Base-by-base conservation (phyloP, 2,797 vertebrate species). In the Acridotheres tristis region DNA sequence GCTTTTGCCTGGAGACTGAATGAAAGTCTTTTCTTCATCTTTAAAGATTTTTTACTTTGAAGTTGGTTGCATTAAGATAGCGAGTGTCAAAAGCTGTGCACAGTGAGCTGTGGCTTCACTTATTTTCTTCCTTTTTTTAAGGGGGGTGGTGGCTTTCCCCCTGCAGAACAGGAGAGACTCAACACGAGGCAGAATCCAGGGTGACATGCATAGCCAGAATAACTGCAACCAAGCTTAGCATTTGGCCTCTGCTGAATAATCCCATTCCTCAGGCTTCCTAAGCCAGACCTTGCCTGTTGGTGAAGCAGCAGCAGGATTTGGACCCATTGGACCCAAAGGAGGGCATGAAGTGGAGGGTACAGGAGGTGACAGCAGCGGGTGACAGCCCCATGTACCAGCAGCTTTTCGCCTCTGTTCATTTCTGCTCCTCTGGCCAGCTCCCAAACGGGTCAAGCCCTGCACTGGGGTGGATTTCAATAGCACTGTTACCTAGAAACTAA, bases 401-500 rank as follows among this genome's bases (percentile, higher is more conserved):
- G 45, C 79, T 66, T 42, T 85, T 85, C 0, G 0, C n/a, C 45
- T 57, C 34, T 59, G 16, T 11, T 69, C 8, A 0, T 47, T 55
- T 11, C 53, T 71, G 73, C 57, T 80, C 4, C 1, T 72, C 83
- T 88, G 0, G 1, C 43, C 3, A 9, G 45, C 40, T 81, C 62
- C 74, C 65, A 61, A 68, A 67, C 32, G 57, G 68, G 85, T 89
- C 85, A 93, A 0, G 30, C 19, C 75, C 65, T 13, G 88, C 0
- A 0, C 74, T 23, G 55, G 75, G 73, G 29, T 77, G 71, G 48
- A 48, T 89, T 85, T 95, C 86, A 89, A 42, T 63, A 79, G 71
- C 51, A n/a, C 68, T 27, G 75, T 90, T 93, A 89, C 82, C 68
- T 89, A 67, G 78, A 38, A 94, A 89, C 87, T 55, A 5, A 63